phyloP scores from a whole-genome alignment of 2,888 invertebrate species.

The Diaperis boleti region DNA sequence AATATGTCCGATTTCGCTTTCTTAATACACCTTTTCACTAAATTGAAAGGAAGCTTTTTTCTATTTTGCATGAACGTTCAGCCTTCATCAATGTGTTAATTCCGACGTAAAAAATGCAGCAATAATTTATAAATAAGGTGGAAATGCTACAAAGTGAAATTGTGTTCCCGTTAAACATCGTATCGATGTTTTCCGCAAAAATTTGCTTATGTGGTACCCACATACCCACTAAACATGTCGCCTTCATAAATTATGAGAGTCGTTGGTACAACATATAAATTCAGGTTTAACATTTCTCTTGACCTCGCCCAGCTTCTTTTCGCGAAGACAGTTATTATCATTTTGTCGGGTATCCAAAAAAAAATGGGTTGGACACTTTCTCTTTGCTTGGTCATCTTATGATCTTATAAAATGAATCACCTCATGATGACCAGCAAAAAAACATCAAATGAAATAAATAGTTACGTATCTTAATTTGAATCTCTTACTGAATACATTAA shows the following conservation, averaged over 20 bases:
- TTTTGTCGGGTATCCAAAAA: neutral
- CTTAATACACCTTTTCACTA: too few species aligned
- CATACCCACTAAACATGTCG: neutral
- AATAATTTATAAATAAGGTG: too few species aligned
- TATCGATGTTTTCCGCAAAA: neutral
- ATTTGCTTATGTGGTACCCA: neutral
- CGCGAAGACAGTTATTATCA: constrained; percentile 16
- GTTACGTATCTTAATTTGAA: too few species aligned
- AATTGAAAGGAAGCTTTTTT: too few species aligned
- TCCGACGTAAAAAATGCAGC: too few species aligned
- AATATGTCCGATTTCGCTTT: too few species aligned
- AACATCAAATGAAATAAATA: too few species aligned
- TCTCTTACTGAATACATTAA: too few species aligned
- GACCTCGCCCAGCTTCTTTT: constrained; percentile 9
- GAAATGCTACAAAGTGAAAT: neutral
- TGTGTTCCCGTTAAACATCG: too few species aligned
- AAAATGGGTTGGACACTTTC: constrained; percentile 22
- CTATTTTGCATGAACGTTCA: too few species aligned
- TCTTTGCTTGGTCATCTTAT: too few species aligned
- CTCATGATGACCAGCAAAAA: constrained; percentile 8
- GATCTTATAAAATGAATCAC: constrained; percentile 25
- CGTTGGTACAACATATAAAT: neutral
- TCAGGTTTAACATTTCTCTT: neutral
- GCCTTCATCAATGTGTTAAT: neutral
- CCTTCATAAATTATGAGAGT: neutral